Conservation (phyloP, 2,888 invertebrate species). For the Lutraria lutraria region DNA sequence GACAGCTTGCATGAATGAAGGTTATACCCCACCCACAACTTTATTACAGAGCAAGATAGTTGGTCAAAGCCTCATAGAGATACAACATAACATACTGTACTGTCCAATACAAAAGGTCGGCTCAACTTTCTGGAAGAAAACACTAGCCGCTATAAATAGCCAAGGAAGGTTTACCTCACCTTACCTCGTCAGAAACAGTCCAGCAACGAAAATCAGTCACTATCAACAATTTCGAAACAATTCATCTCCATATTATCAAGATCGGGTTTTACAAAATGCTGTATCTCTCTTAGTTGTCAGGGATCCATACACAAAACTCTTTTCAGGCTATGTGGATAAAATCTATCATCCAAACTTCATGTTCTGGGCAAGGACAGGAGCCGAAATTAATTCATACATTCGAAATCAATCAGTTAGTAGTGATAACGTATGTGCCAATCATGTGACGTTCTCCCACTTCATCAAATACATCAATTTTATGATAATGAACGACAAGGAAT, state of each 20-base stretch:
- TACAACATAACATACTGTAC: constrained; percentile 65
- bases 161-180: constrained; percentile 56
- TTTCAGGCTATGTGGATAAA: constrained; percentile 79
- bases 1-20: constrained; percentile 36
- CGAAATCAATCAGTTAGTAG: constrained; percentile 35
- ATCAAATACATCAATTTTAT: constrained; percentile 70
- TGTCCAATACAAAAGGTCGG: constrained; percentile 80
- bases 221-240: constrained; percentile 27
- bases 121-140: constrained; percentile 76
- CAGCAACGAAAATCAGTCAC: not conserved
- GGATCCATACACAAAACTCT: constrained; percentile 75
- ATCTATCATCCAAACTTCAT: constrained; percentile 75
- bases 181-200: constrained; percentile 35
- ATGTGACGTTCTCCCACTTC: constrained; percentile 76
- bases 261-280: constrained; percentile 50
- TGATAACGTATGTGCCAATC: constrained; percentile 71
- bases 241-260: constrained; percentile 18
- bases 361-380: constrained; percentile 72
- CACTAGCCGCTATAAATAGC: constrained; percentile 64
- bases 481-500: not conserved
- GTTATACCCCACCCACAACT: constrained; percentile 43
- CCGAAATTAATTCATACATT: constrained; percentile 55
- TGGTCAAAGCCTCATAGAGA: constrained; percentile 56
- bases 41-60: constrained; percentile 26
- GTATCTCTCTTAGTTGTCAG: constrained; percentile 75